These are phyloP conservation scores for Bungarus multicinctus DNA, from an alignment of 2,113 vertebrate species.

Conservation along the genomic window DNA sequence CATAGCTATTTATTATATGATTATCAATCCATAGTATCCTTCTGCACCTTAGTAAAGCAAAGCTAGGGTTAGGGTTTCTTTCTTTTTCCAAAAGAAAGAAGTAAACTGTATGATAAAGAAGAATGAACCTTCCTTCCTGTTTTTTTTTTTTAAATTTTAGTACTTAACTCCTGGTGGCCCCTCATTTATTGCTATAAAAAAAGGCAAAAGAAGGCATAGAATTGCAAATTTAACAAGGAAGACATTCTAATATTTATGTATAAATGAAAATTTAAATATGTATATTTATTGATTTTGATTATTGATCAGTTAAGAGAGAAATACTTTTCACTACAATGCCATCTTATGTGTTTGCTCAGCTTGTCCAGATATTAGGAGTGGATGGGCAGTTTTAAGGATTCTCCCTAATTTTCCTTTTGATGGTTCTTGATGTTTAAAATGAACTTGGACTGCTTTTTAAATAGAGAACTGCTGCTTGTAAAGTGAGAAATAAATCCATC, in stretches of 20 bases:
- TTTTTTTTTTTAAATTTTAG: background rate
- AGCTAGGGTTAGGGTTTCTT: background rate
- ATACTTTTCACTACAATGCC: background rate
- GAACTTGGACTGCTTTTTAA: background rate
- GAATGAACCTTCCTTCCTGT: background rate
- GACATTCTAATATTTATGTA: background rate
- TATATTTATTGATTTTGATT: background rate
- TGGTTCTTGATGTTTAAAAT: background rate
- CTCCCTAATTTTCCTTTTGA: background rate
- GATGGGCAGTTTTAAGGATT: background rate
- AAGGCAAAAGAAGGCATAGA: background rate
- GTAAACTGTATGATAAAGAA: background rate
- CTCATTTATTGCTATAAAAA: background rate
- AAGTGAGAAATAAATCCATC: background rate
- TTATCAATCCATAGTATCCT: background rate
- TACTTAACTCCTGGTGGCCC: background rate
- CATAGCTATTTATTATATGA: background rate
- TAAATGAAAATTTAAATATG: background rate
- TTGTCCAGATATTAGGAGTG: background rate
- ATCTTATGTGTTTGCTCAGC: background rate
- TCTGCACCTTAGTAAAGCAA: background rate
- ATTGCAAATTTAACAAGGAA: background rate
- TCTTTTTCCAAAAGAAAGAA: background rate
- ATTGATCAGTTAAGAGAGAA: background rate
- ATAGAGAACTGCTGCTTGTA: background rate